Percentiles rank a stretch among this genome's conserved stretches.
Evolutionary conservation across 2,888 invertebrate species (phyloP).

Genomic region (Parelbella ahira): DNA sequence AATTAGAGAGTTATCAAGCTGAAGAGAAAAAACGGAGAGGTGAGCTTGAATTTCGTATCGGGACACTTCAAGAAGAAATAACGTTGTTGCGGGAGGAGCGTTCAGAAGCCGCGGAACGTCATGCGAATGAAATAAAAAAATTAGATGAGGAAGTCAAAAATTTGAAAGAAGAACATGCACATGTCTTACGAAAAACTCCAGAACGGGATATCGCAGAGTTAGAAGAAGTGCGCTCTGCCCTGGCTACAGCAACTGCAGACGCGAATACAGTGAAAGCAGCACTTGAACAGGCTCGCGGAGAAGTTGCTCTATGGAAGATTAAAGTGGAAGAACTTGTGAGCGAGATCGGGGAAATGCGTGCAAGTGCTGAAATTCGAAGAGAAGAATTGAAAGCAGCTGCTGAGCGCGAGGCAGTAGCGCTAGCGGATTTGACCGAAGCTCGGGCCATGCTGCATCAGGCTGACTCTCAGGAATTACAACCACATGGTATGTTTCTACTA

Average conservation of each 20-base stretch:
- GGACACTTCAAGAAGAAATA: slow-evolving; percentile 63
- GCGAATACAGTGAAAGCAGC: slow-evolving; percentile 48
- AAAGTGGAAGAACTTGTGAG: slow-evolving; percentile 57
- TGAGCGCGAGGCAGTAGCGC: slow-evolving; percentile 57
- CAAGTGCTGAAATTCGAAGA: slow-evolving; percentile 52
- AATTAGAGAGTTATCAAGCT: slow-evolving; percentile 62
- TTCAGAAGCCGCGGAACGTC: slow-evolving; percentile 50
- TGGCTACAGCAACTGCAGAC: slow-evolving; percentile 49
- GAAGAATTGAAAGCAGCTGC: slow-evolving; percentile 57
- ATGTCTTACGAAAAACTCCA: slow-evolving; percentile 47
- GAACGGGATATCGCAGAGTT: slow-evolving; percentile 58
- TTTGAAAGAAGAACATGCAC: slow-evolving; percentile 58
- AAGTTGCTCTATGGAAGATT: slow-evolving; percentile 54
- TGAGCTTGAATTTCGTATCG: slow-evolving; percentile 52
- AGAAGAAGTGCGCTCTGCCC: slow-evolving; percentile 53
- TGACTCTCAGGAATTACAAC: slow-evolving; percentile 55
- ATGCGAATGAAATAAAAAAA: slow-evolving; percentile 53
- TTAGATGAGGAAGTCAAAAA: slow-evolving; percentile 51
- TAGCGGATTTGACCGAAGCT: slow-evolving; percentile 63
- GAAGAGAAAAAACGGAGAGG: slow-evolving; percentile 52
- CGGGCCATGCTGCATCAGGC: slow-evolving; percentile 62
- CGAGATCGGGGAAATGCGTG: slow-evolving; percentile 58
- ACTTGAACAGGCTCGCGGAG: slow-evolving; percentile 52
- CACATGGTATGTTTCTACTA: no score
- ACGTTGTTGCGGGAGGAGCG: slow-evolving; percentile 54